These are phyloP conservation scores for Hydropsyche tenuis DNA, from an alignment of 1,140 invertebrate genomes.

Conservation along the genomic window DNA sequence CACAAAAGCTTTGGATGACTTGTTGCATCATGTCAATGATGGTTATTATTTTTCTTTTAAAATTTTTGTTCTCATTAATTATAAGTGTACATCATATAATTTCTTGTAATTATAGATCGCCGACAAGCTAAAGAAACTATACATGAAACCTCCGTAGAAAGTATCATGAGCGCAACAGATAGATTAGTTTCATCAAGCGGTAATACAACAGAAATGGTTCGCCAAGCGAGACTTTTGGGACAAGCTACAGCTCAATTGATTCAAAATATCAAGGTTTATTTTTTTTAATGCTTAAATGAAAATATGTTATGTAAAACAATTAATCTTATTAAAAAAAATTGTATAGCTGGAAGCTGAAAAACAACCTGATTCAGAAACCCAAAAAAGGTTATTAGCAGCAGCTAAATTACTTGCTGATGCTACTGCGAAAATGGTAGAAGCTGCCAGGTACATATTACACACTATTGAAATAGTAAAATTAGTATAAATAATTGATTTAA, in stretches of 20 bases:
- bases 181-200: conserved; percentile 82
- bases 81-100: conserved; percentile 11
- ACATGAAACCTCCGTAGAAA: conserved; percentile 85
- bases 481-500: neutral
- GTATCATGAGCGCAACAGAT: conserved; percentile 90
- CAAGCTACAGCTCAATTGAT: conserved; percentile 93
- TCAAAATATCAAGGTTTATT: conserved; percentile 83
- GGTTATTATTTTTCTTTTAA: conserved; percentile 19
- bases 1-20: conserved; percentile 85
- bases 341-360: conserved; percentile 82
- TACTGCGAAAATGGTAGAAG: conserved; percentile 94
- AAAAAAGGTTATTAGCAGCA: conserved; percentile 87
- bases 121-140: conserved; percentile 63
- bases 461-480: neutral
- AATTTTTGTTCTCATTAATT: neutral
- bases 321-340: neutral
- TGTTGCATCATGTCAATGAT: conserved; percentile 88
- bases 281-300: neutral
- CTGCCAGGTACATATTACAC: conserved; percentile 70
- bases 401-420: conserved; percentile 95
- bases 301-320: conserved; percentile 14
- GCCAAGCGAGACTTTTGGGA: conserved; percentile 89
- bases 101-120: conserved; percentile 51
- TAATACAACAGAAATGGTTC: conserved; percentile 93
- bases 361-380: conserved; percentile 86